A percentile compares a stretch with the other conserved stretches of the same genome.
Conservation (phyloP, 2,113 vertebrate species). For the Sinocyclocheilus anophthalmus region DNA sequence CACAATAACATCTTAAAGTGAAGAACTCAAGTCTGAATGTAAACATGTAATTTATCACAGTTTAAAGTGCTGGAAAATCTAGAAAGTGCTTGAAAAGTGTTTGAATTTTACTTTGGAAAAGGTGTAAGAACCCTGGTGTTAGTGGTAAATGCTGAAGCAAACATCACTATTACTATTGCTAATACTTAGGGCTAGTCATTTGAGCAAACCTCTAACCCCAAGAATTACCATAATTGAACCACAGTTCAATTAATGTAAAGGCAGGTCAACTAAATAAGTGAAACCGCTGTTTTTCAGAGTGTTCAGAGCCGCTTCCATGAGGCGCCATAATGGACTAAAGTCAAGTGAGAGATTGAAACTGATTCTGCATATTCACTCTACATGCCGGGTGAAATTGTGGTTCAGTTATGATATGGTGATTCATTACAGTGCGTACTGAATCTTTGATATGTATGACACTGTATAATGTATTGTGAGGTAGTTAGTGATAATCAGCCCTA, state of each 20-base stretch:
- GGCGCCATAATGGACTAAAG: neutral
- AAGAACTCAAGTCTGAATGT: too few species aligned
- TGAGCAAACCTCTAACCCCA: slow-evolving; percentile 7
- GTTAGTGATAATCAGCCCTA: neutral
- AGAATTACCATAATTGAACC: neutral
- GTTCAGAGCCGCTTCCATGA: neutral
- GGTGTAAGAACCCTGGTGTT: neutral
- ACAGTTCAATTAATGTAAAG: neutral
- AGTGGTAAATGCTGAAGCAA: neutral
- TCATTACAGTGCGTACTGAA: neutral
- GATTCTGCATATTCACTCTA: neutral
- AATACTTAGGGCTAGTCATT: neutral
- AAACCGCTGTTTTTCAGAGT: neutral
- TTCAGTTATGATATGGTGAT: neutral
- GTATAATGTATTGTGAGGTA: neutral
- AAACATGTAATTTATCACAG: too few species aligned
- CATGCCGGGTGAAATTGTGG: neutral
- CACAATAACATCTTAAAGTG: too few species aligned
- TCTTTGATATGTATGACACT: neutral
- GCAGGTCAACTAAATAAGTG: neutral
- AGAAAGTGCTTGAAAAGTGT: too few species aligned
- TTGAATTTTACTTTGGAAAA: too few species aligned
- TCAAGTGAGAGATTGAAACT: neutral
- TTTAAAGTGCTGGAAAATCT: too few species aligned
- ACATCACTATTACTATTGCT: neutral